Evolutionary conservation across 2,888 invertebrate genomes (phyloP).

Genomic region (Netelia melanura): DNA sequence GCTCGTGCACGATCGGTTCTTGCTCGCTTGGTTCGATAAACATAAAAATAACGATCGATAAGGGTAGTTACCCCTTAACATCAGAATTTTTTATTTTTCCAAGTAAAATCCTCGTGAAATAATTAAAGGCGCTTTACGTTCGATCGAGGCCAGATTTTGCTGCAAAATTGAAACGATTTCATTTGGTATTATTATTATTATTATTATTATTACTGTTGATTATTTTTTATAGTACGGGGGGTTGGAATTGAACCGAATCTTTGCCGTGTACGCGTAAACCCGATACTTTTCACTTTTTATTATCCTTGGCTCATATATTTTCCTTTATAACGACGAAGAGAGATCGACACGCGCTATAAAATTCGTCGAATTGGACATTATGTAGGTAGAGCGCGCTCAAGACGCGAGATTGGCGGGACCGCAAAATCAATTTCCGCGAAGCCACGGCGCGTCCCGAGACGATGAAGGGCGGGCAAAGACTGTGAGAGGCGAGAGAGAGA

Average conservation of each 20-base stretch:
- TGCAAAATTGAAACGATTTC: not conserved
- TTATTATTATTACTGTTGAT: not conserved
- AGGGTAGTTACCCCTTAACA: too few relatives aligned
- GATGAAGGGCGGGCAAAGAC: conserved; percentile 52
- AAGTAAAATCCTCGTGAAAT: not conserved
- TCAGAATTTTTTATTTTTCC: not conserved
- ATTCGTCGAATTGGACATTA: conserved; percentile 63
- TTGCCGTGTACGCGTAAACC: not conserved
- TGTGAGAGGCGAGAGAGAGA: not conserved
- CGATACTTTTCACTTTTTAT: conserved; percentile 38
- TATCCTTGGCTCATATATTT: conserved; percentile 39
- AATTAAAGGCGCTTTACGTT: not conserved
- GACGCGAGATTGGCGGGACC: conserved; percentile 63
- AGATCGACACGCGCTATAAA: conserved; percentile 49
- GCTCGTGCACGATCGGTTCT: not conserved
- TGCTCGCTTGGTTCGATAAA: not conserved
- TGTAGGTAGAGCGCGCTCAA: conserved; percentile 40
- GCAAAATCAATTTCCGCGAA: conserved; percentile 74
- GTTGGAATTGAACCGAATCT: not conserved
- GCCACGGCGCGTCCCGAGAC: conserved; percentile 52
- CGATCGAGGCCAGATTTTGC: not conserved
- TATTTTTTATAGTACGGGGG: not conserved
- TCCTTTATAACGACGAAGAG: conserved; percentile 39
- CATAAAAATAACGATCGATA: too few relatives aligned
- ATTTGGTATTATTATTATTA: not conserved